Conservation (phyloP, 2,113 vertebrate species). For the Anarhynchus alexandrinus region DNA sequence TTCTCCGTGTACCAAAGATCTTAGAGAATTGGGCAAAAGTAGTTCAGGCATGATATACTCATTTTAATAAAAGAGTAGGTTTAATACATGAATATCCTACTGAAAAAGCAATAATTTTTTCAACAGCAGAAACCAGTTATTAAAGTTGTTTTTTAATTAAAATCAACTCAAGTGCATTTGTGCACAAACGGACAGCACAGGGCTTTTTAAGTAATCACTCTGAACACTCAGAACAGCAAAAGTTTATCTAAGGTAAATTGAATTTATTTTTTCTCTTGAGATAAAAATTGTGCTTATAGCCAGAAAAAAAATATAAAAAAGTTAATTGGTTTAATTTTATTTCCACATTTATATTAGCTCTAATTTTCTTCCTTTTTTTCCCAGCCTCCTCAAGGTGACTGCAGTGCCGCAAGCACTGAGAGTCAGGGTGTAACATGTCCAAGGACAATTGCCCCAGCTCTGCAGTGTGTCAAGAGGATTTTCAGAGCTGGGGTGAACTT, state of each 20-base stretch:
- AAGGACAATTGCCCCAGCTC: background rate
- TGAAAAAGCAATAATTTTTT: background rate
- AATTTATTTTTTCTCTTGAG: background rate
- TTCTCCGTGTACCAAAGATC: background rate
- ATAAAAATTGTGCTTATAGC: background rate
- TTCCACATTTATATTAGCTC: background rate
- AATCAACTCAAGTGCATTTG: constrained; percentile 36
- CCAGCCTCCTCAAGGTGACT: background rate
- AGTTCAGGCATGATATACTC: background rate
- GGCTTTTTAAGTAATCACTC: constrained; percentile 9
- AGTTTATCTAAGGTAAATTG: background rate
- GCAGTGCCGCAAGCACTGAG: background rate
- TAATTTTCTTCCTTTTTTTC: background rate
- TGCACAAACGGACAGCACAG: background rate
- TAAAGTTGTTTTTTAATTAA: constrained; percentile 54
- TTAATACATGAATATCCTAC: background rate
- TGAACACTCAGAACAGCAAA: background rate
- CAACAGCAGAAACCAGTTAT: background rate
- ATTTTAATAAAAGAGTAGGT: background rate
- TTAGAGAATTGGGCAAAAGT: background rate
- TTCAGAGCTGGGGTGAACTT: background rate
- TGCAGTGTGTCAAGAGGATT: background rate
- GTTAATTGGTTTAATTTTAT: background rate
- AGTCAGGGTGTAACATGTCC: background rate
- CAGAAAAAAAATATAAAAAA: background rate